Evolutionary conservation across 2,113 vertebrate species (phyloP), one percentile per base, ranked within the genome.

Genomic region (Pteruthius melanotis): DNA sequence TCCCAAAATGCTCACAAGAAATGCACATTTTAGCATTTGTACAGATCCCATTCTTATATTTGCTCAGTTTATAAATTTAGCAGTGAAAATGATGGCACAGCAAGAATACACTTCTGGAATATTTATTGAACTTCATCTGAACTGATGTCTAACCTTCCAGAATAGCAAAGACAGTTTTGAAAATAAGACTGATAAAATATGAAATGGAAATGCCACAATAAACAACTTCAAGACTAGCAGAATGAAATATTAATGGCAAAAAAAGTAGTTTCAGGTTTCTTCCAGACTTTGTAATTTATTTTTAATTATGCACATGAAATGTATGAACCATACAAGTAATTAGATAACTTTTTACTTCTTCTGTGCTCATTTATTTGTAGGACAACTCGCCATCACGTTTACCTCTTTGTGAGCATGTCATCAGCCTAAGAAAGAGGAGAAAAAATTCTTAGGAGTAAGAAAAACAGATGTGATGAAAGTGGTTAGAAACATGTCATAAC

Each of bases 201-300:
- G 8, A 66, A 90, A 78, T 23, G 26, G 28, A 74, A 95, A 70
- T 14, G 10, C 50, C 47, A 49, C 26, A 23, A 13, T 57, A 69
- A 94, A n/a, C 30, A 65, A 40, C 30, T 82, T 83, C 16, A 60
- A 68, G 31, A 65, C 31, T 18, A 52, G 40, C 1, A 90, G 35
- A 93, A 94, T 10, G 6, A 85, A 83, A 37, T 26, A 91, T 2
- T 59, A 64, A 74, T 3, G 5, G 20, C 27, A 87, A 71, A 50
- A 68, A 37, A 19, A 44, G 11, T 20, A 52, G 24, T 54, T 7
- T 1, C 26, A 50, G 39, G n/a, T 59, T 94, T 72, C 27, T 71
- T 83, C 15, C 50, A 94, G 54, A 85, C 57, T 72, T 93, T 37
- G 7, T 22, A 71, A 76, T 97, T 95, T 81, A 97, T 97, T 97